Evolutionary conservation across 2,888 invertebrate genomes (phyloP).

Genomic region (Lissonota sp.): DNA sequence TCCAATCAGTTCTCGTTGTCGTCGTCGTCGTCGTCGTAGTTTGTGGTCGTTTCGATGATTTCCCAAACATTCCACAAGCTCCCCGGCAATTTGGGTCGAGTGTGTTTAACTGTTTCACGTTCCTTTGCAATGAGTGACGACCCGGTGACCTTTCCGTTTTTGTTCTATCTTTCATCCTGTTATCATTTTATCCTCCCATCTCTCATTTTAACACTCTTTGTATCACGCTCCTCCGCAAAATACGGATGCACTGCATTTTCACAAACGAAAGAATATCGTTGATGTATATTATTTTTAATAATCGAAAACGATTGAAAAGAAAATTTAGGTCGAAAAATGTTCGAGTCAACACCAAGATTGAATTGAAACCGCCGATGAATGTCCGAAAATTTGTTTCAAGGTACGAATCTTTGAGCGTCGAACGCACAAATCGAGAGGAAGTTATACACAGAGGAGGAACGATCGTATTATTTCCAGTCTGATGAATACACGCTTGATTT

Average conservation of each 20-base stretch:
- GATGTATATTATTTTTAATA: background rate
- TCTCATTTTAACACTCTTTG: conserved; percentile 22
- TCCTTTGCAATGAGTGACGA: conserved; percentile 38
- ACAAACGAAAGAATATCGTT: background rate
- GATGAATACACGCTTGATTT: conserved; percentile 61
- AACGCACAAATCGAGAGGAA: conserved; percentile 26
- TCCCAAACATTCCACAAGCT: conserved; percentile 35
- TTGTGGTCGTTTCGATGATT: conserved; percentile 27
- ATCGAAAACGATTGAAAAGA: too few relatives aligned
- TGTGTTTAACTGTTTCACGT: conserved; percentile 53
- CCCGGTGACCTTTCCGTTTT: background rate
- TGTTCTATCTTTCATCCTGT: background rate
- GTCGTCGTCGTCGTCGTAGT: conserved; percentile 14
- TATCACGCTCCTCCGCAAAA: background rate
- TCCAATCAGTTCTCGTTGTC: conserved; percentile 50
- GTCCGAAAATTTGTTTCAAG: background rate
- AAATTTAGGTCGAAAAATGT: too few relatives aligned
- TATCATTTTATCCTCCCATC: background rate
- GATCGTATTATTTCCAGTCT: conserved; percentile 58
- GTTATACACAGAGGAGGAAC: conserved; percentile 32
- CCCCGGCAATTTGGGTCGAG: conserved; percentile 49
- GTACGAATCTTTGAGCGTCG: background rate
- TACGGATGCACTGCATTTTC: background rate
- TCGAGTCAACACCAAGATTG: too few relatives aligned
- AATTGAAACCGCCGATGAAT: background rate